Base-by-base conservation (phyloP, 2,797 vertebrate species). In the Artibeus lituratus region DNA sequence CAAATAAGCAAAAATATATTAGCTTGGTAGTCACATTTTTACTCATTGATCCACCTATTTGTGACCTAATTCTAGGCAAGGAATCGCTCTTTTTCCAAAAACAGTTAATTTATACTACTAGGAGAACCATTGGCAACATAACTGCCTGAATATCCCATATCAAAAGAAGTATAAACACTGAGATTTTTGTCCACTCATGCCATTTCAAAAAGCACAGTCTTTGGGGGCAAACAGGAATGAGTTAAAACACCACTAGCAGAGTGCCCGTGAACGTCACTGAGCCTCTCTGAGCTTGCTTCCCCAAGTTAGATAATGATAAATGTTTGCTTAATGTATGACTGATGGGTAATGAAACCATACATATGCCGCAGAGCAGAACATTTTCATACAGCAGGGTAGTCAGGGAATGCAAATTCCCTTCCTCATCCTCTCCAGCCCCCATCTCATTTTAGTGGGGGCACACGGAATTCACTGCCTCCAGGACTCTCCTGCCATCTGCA, bases 1-100 rank as follows among this genome's bases (percentile, higher is more conserved):
- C 1, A 88, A 94, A 89, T 55, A 90, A 81, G 78, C 51, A 92
- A 85, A 85, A 87, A 89, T 32, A 76, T 21, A 78, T 92, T 87
- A 80, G 80, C 42, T 65, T 82, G 65, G 37, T 18, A n/a, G 87
- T 57, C 89, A 90, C 39, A 57, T 90, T 91, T 81, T 87, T 95
- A 88, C 32, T 82, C 49, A 67, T 4, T 47, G 26, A 72, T 53
- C 32, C n/a, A 76, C 51, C 37, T 47, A 55, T 70, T 67, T 87
- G 44, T 82, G 55, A 90, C 74, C 44, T 92, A 49, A 57, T 91
- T 91, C 77, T 72, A 73, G 29, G 47, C 37, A 78, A 93, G 65
- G 21, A 85, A 78, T 87, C 85, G 74, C 21, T 86, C 32, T 89
- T 53, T 95, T 62, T 87, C 84, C 77, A 81, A 92, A 86, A 94